phyloP scores from a whole-genome alignment of 2,888 invertebrate genomes.

The Papilio elwesi region DNA sequence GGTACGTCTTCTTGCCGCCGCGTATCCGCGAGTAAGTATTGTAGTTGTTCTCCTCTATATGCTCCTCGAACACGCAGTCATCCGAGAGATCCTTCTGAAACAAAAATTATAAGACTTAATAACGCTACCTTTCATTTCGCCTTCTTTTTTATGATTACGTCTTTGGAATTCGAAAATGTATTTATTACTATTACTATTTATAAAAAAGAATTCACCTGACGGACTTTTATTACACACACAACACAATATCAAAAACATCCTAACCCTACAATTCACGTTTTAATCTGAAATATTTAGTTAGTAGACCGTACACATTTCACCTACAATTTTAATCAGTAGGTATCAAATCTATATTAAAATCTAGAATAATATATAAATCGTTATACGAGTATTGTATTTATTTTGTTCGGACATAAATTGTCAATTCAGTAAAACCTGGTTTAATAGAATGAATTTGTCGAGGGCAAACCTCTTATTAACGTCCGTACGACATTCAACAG shows the following conservation, averaged over 20 bases:
- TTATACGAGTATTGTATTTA: slow-evolving; percentile 9
- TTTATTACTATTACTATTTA: too few relatives aligned
- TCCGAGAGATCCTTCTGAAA: slow-evolving; percentile 93
- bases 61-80: slow-evolving; percentile 94
- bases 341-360: too few relatives aligned
- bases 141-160: too few relatives aligned
- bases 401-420: slow-evolving; percentile 14
- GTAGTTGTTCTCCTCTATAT: slow-evolving; percentile 92
- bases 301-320: too few relatives aligned
- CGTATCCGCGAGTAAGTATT: slow-evolving; percentile 92
- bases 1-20: slow-evolving; percentile 87
- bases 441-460: slow-evolving; percentile 29
- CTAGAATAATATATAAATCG: slow-evolving; percentile 7
- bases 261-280: too few relatives aligned
- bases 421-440: slow-evolving; percentile 2
- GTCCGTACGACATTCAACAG: slow-evolving; percentile 19
- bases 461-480: slow-evolving; percentile 23
- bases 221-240: too few relatives aligned
- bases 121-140: neutral
- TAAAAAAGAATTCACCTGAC: too few relatives aligned
- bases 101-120: slow-evolving; percentile 69
- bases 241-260: too few relatives aligned
- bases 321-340: too few relatives aligned
- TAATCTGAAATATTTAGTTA: too few relatives aligned
- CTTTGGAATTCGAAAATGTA: too few relatives aligned